Percentiles rank a stretch among this genome's conserved stretches.
phyloP scores from a whole-genome alignment of 2,113 vertebrate genomes.

The Phalacrocorax carbo region DNA sequence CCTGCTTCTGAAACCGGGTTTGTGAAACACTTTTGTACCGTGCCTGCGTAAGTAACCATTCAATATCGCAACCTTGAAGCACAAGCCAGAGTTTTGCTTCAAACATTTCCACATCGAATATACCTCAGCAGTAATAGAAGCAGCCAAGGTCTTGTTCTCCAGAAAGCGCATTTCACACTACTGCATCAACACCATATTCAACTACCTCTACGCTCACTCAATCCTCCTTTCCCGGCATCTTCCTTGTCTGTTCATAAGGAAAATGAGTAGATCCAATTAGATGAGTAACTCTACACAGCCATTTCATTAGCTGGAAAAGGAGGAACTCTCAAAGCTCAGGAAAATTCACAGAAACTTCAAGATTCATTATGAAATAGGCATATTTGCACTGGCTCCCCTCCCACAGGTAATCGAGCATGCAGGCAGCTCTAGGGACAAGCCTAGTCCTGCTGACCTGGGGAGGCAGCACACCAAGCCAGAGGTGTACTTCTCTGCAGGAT shows the following conservation, averaged over 20 bases:
- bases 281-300: neutral
- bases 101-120: neutral
- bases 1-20: constrained; percentile 25
- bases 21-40: constrained; percentile 31
- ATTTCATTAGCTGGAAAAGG: neutral
- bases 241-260: neutral
- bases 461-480: neutral
- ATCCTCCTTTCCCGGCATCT: neutral
- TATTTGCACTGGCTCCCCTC: neutral
- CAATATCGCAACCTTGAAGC: constrained; percentile 18
- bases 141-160: neutral
- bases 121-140: neutral
- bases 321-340: neutral
- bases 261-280: neutral
- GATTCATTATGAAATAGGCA: neutral
- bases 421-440: neutral
- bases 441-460: neutral
- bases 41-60: neutral
- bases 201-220: neutral
- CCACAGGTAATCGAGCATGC: neutral
- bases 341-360: neutral
- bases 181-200: neutral
- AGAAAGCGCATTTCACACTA: neutral
- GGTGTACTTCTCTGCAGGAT: accelerated
- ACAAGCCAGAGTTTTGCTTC: neutral